phyloP scores from a whole-genome alignment of 2,888 invertebrate species.

The Quadroppia sp. region DNA sequence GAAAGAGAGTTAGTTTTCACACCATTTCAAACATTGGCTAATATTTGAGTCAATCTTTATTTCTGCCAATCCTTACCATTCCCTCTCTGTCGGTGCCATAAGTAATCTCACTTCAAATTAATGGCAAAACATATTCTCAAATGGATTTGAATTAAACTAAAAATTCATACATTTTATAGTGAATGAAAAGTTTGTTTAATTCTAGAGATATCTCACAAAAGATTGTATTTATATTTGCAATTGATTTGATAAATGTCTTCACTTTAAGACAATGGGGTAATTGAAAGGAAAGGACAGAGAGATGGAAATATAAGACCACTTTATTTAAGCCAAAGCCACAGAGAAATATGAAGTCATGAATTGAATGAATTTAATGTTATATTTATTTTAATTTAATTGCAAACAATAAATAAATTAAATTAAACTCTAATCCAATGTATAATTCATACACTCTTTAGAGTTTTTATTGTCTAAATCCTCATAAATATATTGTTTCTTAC shows the following conservation, averaged over 20 bases:
- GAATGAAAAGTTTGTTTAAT: too few relatives aligned
- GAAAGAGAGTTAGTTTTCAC: background rate
- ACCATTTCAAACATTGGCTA: conserved; percentile 7
- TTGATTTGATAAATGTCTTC: conserved; percentile 25
- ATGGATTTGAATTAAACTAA: background rate
- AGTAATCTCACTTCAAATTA: background rate
- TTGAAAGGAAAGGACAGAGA: background rate
- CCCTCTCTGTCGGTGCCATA: background rate
- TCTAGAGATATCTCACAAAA: too few relatives aligned
- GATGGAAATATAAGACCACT: background rate
- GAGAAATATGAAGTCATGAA: background rate
- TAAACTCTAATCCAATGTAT: background rate
- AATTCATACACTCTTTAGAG: background rate
- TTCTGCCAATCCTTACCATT: background rate
- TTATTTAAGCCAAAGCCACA: background rate
- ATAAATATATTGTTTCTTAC: background rate
- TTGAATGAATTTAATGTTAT: background rate
- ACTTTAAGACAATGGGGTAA: background rate
- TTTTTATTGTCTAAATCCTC: background rate
- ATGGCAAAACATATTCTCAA: background rate
- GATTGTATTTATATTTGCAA: conserved; percentile 22
- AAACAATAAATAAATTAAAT: background rate
- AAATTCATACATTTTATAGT: background rate
- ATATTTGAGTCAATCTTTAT: conserved; percentile 11
- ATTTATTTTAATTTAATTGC: background rate